Evolutionary conservation across 2,888 invertebrate species (phyloP), one percentile per base, ranked within the genome.

Genomic region (Eupsilia transversa): DNA sequence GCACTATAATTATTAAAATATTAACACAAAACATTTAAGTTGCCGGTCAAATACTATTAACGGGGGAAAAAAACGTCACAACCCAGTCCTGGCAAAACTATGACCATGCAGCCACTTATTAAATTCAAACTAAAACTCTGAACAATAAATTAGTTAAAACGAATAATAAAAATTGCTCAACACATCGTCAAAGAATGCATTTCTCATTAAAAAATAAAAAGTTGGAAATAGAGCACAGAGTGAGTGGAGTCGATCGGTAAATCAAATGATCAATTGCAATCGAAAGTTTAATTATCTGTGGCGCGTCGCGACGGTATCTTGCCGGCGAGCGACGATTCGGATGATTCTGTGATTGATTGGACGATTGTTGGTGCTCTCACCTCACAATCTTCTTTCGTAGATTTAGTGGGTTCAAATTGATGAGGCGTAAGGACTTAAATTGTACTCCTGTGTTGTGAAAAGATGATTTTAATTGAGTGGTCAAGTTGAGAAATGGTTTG

Each of bases 191-290:
- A 82, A 82, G 81, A 91, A 90, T 88, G 83, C 82, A 73, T 69
- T 83, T 80, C 89, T 89, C 86, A 89, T 90, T 89, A 89, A 85
- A 87, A 92, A 90, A 87, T 86, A 89, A 90, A 90, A 90, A 88
- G 84, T 83, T 75, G 65, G 80, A 86, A 87, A 88, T 86, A 86
- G 87, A 84, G 78, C 75, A 75, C 9, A 84, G 78, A 77, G 64
- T 72, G 78, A 77, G 64, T 72, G 78, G 80, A 75, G 70, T 63
- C 71, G 74, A 88, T 90, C 88, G 76, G 89, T 91, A 89, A 87
- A 89, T 91, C 87, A 85, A 83, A 85, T 83, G 87, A 89, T 91
- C 86, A 89, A 89, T 89, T 88, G 88, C 74, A 74, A 87, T 86
- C 81, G 87, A 88, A 87, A 87, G 83, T 88, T 88, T 87, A 87